These are phyloP conservation scores for Scatophagus argus DNA, from an alignment of 2,113 vertebrate species.

Conservation along the genomic window DNA sequence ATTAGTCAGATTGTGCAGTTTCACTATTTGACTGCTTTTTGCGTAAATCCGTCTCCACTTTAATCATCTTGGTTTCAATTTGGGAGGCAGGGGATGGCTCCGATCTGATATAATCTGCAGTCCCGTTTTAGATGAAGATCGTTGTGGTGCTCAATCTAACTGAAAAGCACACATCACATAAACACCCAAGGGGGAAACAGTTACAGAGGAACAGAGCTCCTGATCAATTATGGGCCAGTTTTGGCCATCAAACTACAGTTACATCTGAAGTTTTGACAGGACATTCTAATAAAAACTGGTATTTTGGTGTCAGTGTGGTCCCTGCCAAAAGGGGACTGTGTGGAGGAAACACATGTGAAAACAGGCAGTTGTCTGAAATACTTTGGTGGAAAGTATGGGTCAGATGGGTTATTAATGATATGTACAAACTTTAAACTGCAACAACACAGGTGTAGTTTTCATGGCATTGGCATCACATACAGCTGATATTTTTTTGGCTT, in stretches of 20 bases:
- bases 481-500: too few relatives aligned
- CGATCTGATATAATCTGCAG: neutral
- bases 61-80: neutral
- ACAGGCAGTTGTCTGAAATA: conserved; percentile 6
- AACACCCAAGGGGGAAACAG: neutral
- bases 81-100: neutral
- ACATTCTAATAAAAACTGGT: neutral
- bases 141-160: neutral
- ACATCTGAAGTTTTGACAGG: conserved; percentile 11
- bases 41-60: neutral
- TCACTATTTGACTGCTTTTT: neutral
- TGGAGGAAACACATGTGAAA: conserved; percentile 1
- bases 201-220: neutral
- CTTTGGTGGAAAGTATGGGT: neutral
- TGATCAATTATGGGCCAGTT: neutral
- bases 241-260: conserved; percentile 6
- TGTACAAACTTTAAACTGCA: neutral
- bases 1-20: neutral
- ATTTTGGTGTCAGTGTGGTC: conserved; percentile 10
- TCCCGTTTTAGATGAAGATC: neutral
- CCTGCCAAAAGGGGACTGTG: neutral
- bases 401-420: neutral
- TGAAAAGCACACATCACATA: conserved; percentile 14
- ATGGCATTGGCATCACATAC: too few relatives aligned
- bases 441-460: neutral